Conservation (phyloP, 1,140 invertebrate genomes). For the Laupala kohalensis region DNA sequence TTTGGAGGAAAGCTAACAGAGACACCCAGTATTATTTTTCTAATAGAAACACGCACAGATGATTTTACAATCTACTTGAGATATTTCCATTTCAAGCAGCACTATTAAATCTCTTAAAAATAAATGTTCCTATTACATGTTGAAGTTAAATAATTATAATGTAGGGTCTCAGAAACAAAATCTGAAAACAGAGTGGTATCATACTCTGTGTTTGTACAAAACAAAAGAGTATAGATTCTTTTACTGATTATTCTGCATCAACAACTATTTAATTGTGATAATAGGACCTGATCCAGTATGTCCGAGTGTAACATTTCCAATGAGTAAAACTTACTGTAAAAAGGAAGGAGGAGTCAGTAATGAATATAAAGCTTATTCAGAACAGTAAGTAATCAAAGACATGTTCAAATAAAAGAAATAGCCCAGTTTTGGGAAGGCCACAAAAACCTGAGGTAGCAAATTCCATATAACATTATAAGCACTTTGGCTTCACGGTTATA, state of each 20-base stretch:
- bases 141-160: not conserved
- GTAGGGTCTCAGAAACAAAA: not conserved
- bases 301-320: slow-evolving; percentile 15
- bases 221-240: not conserved
- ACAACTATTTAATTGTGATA: not conserved
- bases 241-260: not conserved
- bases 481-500: not conserved
- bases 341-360: slow-evolving; percentile 13
- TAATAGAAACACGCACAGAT: too few species aligned
- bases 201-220: not conserved
- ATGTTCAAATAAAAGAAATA: not conserved
- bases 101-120: not conserved
- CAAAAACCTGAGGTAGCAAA: slow-evolving; percentile 1
- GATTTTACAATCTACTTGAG: not conserved
- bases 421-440: slow-evolving; percentile 10
- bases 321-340: slow-evolving; percentile 15
- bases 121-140: not conserved
- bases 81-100: not conserved
- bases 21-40: too few species aligned
- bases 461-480: not conserved
- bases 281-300: not conserved
- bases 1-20: too few species aligned
- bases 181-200: not conserved
- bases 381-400: slow-evolving; percentile 8
- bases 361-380: slow-evolving; percentile 10